Evolutionary conservation across 1,140 invertebrate genomes (phyloP), one percentile per base, ranked within the genome.

Genomic region (Drosophila jambulina): DNA sequence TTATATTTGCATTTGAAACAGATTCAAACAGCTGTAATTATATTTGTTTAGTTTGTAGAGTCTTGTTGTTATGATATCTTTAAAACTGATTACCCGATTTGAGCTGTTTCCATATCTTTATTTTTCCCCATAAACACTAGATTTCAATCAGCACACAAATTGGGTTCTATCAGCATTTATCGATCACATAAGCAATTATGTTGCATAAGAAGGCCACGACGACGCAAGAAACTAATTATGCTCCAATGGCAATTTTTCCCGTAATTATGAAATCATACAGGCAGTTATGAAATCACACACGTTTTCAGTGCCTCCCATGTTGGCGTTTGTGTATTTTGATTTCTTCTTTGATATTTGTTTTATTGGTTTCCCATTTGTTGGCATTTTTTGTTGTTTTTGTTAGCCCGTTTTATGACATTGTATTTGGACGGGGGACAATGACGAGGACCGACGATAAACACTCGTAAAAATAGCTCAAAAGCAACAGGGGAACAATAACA

Each of bases 331-430:
- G 32, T 27, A 32, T 65, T 71, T 57, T 78, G 60, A 82, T 84
- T 84, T 84, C 59, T 80, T 63, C 51, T 69, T 76, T 84, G 82
- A 85, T 85, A 80, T 84, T 80, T 86, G 78, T 70, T 85, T 85
- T 85, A 85, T 85, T 85, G 78, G 82, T 51, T 78, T 81, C 76
- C 56, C 78, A 78, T 85, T 85, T 86, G 78, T 60, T 80, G 36
- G 65, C 48, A 25, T 65, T 64, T 53, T 17, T n/a, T n/a, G n/a
- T n/a, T n/a, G n/a, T n/a, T n/a, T n/a, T n/a, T n/a, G n/a, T n/a
- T n/a, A n/a, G 46, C 64, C 58, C 43, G 43, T 71, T 84, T 84
- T 84, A 85, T 74, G 82, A 72, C 62, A 62, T 56, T 69, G 59
- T 68, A 40, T 63, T 56, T 56, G 53, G 25, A 32, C 8, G 46